A percentile compares a stretch with the other conserved stretches of the same genome.
phyloP scores from a whole-genome alignment of 1,140 invertebrate genomes.

The Phymorhynchus buccinoides region DNA sequence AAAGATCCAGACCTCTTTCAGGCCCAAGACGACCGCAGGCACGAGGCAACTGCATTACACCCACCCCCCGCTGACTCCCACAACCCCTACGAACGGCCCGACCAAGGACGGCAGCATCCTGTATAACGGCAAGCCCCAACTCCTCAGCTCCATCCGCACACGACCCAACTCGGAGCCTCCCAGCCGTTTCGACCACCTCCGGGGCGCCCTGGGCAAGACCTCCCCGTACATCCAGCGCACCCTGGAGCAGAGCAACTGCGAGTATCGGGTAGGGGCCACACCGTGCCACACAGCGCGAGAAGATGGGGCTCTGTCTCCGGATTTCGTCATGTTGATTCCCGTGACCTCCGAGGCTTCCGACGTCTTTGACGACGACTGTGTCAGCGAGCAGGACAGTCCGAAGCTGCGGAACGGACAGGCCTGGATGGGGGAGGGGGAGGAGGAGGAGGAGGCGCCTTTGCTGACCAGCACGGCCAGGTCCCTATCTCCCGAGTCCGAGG shows the following conservation, averaged over 20 bases:
- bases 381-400: no score
- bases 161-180: constrained; percentile 29
- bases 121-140: constrained; percentile 15
- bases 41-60: not conserved
- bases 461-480: constrained; percentile 27
- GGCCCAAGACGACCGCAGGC: not conserved
- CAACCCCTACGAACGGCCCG: constrained; percentile 28
- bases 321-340: constrained; percentile 23
- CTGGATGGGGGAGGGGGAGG: not conserved
- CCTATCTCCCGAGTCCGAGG: not conserved
- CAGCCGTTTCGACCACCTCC: constrained; percentile 25
- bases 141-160: constrained; percentile 20
- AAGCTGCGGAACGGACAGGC: not conserved
- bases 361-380: not conserved
- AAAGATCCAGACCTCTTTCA: not conserved
- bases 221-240: constrained; percentile 20
- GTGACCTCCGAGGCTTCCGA: not conserved
- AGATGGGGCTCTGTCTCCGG: not conserved
- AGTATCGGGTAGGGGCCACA: constrained; percentile 20
- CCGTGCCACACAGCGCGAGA: not conserved
- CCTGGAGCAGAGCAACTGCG: constrained; percentile 36
- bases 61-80: not conserved
- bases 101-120: constrained; percentile 30
- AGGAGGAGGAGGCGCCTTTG: not conserved
- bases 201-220: not conserved